Evolutionary conservation across 2,113 vertebrate species (phyloP), one percentile per base, ranked within the genome.

Genomic region (Mystacornis crossleyi): DNA sequence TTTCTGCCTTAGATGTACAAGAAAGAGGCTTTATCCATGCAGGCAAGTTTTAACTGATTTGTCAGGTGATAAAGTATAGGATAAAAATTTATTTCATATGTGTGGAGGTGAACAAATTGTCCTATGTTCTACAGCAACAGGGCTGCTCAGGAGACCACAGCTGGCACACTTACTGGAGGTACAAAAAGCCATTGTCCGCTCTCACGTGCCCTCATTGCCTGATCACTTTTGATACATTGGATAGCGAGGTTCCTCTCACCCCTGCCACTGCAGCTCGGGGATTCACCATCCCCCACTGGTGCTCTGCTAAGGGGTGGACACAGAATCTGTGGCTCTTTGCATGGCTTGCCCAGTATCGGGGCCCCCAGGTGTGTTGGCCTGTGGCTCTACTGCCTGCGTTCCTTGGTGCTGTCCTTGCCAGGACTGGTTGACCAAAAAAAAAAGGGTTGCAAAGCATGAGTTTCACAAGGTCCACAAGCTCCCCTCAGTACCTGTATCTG

Each of bases 381-480:
- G n/a, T 2, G 4, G 47, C 55, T 73, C 19, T 24, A 8, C 7
- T 42, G 7, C 17, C 38, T 10, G 0, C 2, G 0, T 62, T 58
- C 53, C 33, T 84, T 58, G 26, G 28, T 38, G 47, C 34, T 40
- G 24, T 31, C 40, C 51, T 92, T 66, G 17, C 33, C 1, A 1
- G 21, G 16, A 57, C 23, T 28, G 31, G 43, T 47, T 40, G 29
- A 40, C 40, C 4, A 0, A 47, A 81, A 65, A 81, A 65, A 55
- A 25, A 29, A 36, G 9, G 28, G 18, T 55, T 60, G 66, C 89
- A 81, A 40, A 73, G 13, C 5, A 1, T 28, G 51, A 61, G 16
- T 18, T 25, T 67, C 75, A 14, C 36, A 20, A 57, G 10, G 18
- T 87, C 24, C 60, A 36, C n/a, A 45, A 34, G 10, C 34, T 90